Evolutionary conservation across 2,113 vertebrate genomes (phyloP), one percentile per base, ranked within the genome.

Genomic region (Seriola quinqueradiata): DNA sequence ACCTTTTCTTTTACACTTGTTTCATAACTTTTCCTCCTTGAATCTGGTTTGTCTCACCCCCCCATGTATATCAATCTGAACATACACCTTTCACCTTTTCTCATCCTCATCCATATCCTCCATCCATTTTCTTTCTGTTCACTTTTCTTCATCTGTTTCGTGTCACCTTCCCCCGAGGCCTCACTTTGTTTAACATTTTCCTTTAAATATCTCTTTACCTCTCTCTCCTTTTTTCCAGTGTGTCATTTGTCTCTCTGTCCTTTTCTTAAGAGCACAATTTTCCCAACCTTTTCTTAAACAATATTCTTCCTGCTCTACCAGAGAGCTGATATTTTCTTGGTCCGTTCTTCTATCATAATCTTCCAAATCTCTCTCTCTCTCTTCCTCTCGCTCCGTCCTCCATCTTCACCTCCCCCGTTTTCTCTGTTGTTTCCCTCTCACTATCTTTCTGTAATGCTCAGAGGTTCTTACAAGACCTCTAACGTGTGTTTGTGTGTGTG

Each of bases 131-230:
- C 32, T 74, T 6, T 67, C 60, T 8, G 2, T 46, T 65, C 67
- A 67, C 75, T 70, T 36, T 21, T 36, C 61, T 60, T 64, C 88
- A 64, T 83, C 87, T 92, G 84, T 34, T 73, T 87, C 8, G 2
- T 79, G 70, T 91, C 87, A 76, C 57, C 58, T 48, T 74, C 70
- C 7, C 13, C n/a, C 68, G 1, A 28, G 25, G 40, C 57, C 69
- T 84, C 8, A 8, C 72, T 90, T 77, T 90, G 87, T 89, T 89
- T 82, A 81, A 81, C 61, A 25, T 70, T 57, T 81, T 4, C 25
- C 19, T 82, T 86, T 78, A 63, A 64, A 73, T 70, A 65, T 78
- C 55, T 61, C 38, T 6, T 28, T 58, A 36, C 25, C 3, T 67
- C 48, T 54, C n/a, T 28, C 8, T 4, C 2, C 63, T 66, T 66